Conservation (phyloP, 64 coral and sea anemone genomes). For the Trachythela sp. region DNA sequence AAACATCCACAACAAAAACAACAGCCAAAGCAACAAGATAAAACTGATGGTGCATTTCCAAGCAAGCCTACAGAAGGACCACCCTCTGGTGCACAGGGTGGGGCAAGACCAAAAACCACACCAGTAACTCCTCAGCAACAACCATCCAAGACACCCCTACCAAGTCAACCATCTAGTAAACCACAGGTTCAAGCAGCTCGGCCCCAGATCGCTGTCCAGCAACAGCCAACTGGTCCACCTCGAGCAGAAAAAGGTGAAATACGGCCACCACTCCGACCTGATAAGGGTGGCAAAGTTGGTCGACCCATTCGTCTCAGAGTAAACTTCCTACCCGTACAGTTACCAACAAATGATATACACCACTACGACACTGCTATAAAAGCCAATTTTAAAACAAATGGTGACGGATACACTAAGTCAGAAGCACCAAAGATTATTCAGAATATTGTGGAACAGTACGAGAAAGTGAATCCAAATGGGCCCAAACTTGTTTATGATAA, state of each 20-base stretch:
- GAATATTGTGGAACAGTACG: not conserved
- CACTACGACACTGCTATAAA: slow-evolving; percentile 64
- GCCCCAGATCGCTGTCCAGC: not conserved
- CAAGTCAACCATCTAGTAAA: not conserved
- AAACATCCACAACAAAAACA: not conserved
- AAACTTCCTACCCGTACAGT: slow-evolving; percentile 69
- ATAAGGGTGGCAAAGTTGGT: slow-evolving; percentile 50
- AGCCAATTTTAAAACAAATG: not conserved
- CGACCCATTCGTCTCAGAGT: slow-evolving; percentile 64
- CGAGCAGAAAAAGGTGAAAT: slow-evolving; percentile 37
- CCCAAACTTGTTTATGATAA: slow-evolving; percentile 93
- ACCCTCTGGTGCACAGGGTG: not conserved
- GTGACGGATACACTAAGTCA: not conserved
- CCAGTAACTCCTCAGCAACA: not conserved
- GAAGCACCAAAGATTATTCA: slow-evolving; percentile 6
- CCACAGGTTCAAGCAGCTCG: not conserved
- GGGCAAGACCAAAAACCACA: not conserved
- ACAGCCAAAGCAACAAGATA: not conserved
- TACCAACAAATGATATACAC: slow-evolving; percentile 78
- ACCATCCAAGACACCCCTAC: not conserved
- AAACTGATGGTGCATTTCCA: not conserved
- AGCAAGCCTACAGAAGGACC: not conserved
- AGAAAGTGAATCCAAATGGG: not conserved
- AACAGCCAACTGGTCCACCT: not conserved
- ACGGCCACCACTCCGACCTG: slow-evolving; percentile 76